phyloP scores from a whole-genome alignment of 2,888 invertebrate genomes.

The Charanyca ferruginea region DNA sequence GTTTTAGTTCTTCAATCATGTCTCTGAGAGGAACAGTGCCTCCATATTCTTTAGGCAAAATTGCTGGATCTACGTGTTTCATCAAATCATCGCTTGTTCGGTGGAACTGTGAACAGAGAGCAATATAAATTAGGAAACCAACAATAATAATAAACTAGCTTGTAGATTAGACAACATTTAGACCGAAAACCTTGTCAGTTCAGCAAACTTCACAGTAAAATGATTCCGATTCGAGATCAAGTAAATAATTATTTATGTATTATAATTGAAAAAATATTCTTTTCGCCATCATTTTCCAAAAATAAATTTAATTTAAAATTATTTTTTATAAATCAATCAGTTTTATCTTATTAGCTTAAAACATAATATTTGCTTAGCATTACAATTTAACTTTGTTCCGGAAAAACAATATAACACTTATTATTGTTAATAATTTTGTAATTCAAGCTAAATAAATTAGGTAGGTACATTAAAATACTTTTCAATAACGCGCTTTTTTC shows the following conservation, averaged over 20 bases:
- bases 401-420: background rate
- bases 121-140: background rate
- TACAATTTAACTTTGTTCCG: background rate
- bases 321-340: background rate
- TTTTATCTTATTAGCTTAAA: slow-evolving; percentile 27
- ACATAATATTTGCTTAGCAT: slow-evolving; percentile 9
- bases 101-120: slow-evolving; percentile 91
- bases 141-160: background rate
- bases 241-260: too few species aligned
- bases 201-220: background rate
- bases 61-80: slow-evolving; percentile 93
- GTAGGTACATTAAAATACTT: background rate
- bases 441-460: background rate
- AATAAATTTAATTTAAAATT: too few species aligned
- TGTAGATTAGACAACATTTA: background rate
- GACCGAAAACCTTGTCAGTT: background rate
- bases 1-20: slow-evolving; percentile 95
- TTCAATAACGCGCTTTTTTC: background rate
- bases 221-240: background rate
- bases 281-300: background rate
- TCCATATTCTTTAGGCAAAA: slow-evolving; percentile 97
- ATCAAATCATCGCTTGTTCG: slow-evolving; percentile 94
- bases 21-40: slow-evolving; percentile 95
- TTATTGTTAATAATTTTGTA: too few species aligned
- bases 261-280: too few species aligned